These are phyloP conservation scores for Eolophus roseicapilla DNA, from an alignment of 2,113 vertebrate species.

Conservation along the genomic window DNA sequence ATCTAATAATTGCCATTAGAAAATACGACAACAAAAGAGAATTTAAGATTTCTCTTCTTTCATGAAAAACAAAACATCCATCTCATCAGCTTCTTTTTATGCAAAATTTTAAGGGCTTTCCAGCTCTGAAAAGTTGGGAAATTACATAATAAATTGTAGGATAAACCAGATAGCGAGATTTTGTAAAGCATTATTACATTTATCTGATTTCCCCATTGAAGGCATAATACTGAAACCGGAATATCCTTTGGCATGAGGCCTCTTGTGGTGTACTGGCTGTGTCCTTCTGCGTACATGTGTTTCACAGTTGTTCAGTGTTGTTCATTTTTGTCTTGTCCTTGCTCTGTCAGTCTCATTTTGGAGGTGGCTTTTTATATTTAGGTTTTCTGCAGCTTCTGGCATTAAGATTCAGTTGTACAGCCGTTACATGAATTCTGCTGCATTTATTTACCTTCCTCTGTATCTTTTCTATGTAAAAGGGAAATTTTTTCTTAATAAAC, in stretches of 20 bases:
- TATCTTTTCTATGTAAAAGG: slow-evolving; percentile 64
- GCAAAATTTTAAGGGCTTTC: not conserved
- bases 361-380: slow-evolving; percentile 30
- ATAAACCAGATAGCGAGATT: not conserved
- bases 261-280: not conserved
- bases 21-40: not conserved
- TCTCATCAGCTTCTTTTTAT: not conserved
- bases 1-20: not conserved
- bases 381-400: slow-evolving; percentile 14
- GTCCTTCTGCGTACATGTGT: not conserved
- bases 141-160: not conserved
- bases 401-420: slow-evolving; percentile 31
- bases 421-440: not conserved
- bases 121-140: not conserved
- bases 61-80: not conserved
- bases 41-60: not conserved
- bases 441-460: slow-evolving; percentile 40
- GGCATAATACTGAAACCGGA: not conserved
- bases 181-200: not conserved
- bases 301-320: not conserved
- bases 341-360: not conserved
- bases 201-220: not conserved
- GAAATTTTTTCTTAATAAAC: slow-evolving; percentile 63
- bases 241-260: not conserved
- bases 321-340: not conserved